Base-by-base conservation (phyloP, 2,113 vertebrate species). In the Oenanthe melanoleuca region DNA sequence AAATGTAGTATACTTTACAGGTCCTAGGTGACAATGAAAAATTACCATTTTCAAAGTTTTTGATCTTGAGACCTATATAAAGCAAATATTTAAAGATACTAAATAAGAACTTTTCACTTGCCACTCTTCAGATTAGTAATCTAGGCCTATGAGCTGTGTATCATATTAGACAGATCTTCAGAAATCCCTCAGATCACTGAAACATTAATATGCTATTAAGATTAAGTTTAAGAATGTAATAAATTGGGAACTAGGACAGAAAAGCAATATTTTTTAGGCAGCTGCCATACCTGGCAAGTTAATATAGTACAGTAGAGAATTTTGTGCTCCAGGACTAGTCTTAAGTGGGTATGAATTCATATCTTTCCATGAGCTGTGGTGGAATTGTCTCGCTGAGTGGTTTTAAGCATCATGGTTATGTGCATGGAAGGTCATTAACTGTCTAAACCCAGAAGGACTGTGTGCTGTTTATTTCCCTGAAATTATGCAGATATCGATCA, bases 401-500 rank as follows among this genome's bases (percentile, higher is more conserved):
- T 89, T 95, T 79, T 89, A 65, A 87, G 37, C 10, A 8, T 80
- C 67, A 77, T 53, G 50, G 65, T 47, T 60, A 6, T 5, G 11
- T 69, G n/a, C 77, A 5, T 52, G 55, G 56, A 84, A 89, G 34
- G 8, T 97, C 20, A 45, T 50, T 79, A 63, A 61, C 55, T 59
- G 25, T 93, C 80, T 78, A 87, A 79, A 79, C 25, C 49, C 31
- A 64, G 60, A 60, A 57, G 67, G 42, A 42, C 31, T 4, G 0
- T 57, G 18, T 80, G 72, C 55, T 77, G 17, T 78, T 93, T 80
- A 88, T 89, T 96, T 98, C 97, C 97, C 97, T 98, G 96, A 98
- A 97, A 96, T 79, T n/a, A 47, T 31, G 23, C 80, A 99, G 99
- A 99, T 98, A 99, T 99, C 0, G 99, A 99, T 97, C 99, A 99